phyloP scores from a whole-genome alignment of 2,888 invertebrate genomes.

The Melinaea marsaeus region DNA sequence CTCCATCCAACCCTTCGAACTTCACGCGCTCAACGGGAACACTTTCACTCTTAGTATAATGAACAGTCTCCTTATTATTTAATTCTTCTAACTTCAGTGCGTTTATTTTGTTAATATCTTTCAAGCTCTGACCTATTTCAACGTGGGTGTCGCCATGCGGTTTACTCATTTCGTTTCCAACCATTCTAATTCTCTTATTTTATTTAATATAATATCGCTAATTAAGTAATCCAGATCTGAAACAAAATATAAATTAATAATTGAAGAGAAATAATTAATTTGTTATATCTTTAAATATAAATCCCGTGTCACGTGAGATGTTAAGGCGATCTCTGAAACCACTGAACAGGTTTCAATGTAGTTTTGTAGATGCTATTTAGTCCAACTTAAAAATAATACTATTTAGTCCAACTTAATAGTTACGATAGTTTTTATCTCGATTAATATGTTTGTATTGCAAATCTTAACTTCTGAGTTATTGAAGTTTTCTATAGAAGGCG shows the following conservation, averaged over 20 bases:
- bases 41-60: conserved; percentile 41
- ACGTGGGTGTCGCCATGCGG: conserved; percentile 26
- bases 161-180: conserved; percentile 30
- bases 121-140: conserved; percentile 31
- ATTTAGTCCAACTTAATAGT: too few species aligned
- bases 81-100: conserved; percentile 53
- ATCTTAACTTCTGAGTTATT: too few species aligned
- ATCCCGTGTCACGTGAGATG: too few species aligned
- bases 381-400: too few species aligned
- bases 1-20: conserved; percentile 66
- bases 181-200: conserved; percentile 24
- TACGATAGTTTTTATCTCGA: too few species aligned
- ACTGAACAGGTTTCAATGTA: too few species aligned
- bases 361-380: too few species aligned
- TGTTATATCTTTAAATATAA: too few species aligned
- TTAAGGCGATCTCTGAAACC: too few species aligned
- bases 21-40: conserved; percentile 62
- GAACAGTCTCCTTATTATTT: conserved; percentile 39
- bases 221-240: conserved; percentile 21
- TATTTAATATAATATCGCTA: conserved; percentile 20
- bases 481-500: too few species aligned
- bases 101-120: conserved; percentile 61
- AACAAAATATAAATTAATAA: conserved; percentile 17
- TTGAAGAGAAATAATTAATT: too few species aligned
- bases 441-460: too few species aligned